Conservation (phyloP, 2,113 vertebrate species). For the Tor tambroides region DNA sequence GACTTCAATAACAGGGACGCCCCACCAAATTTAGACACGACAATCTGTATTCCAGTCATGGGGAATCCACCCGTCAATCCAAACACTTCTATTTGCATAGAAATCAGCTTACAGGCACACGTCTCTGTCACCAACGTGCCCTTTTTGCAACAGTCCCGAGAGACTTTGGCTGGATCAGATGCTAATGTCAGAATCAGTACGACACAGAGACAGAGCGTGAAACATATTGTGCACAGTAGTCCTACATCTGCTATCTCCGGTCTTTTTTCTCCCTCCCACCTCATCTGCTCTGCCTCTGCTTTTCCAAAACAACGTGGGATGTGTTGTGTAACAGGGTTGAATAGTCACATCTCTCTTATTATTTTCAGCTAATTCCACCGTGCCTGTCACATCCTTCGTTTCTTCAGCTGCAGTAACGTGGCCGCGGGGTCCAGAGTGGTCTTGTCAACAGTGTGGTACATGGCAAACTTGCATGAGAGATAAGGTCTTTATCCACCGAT, state of each 20-base stretch:
- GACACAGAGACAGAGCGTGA: neutral
- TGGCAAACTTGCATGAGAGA: neutral
- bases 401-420: constrained; percentile 52
- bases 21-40: neutral
- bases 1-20: neutral
- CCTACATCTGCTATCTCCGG: neutral
- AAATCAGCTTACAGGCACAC: constrained; percentile 18
- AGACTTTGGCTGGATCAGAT: neutral
- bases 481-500: neutral
- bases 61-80: neutral
- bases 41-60: constrained; percentile 24
- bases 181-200: neutral
- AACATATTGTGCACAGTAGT: constrained; percentile 33
- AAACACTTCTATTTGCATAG: neutral
- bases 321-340: constrained; percentile 67
- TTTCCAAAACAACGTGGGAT: constrained; percentile 63
- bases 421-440: constrained; percentile 31
- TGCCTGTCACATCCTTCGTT: constrained; percentile 68
- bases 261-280: constrained; percentile 2
- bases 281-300: constrained; percentile 45
- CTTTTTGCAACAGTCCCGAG: neutral
- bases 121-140: neutral
- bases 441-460: neutral
- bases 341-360: constrained; percentile 71
- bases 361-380: constrained; percentile 67